Base-by-base conservation (phyloP, 2,888 invertebrate genomes). In the Phania funesta region DNA sequence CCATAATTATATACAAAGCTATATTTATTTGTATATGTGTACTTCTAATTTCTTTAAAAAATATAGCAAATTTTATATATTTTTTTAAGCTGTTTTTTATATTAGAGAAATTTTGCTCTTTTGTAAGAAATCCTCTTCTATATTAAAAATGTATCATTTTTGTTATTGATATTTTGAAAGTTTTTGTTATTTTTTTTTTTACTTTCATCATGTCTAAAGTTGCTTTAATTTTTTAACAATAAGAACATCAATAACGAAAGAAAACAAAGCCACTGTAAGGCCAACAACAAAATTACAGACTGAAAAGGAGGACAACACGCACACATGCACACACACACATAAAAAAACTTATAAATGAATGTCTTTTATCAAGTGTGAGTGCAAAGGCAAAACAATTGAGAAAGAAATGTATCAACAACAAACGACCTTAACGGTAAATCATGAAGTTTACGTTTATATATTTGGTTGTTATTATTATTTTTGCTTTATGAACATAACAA, bases 351-450 rank as follows among this genome's bases (percentile, higher is more conserved):
- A 4, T 3, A 18, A n/a, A 29, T 16, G 0, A 16, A 18, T 29
- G 24, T 38, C 7, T 46, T 22, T 5, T 1, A 11, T 16, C n/a
- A 41, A 9, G 54, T 41, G 41, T 44, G 41, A 48, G 64, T 54
- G 41, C 46, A 54, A 52, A 18, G 20, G 26, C 48, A 50, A 62
- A 62, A 38, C 20, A 58, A 58, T 32, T 62, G 74, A 18, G 26
- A 64, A 50, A 44, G 41, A 71, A 58, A 71, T 48, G 54, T 26
- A 38, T 20, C 22, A 26, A 24, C 54, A 58, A 79, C 65, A 44
- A 75, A 80, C 75, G 80, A 80, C 80, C 80, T 80, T 80, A 80
- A 75, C 75, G 75, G 80, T 71, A 65, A 60, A 80, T 44, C 75
- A 58, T 70, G 56, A 62, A 65, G 44, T 73, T 60, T n/a, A n/a